These are phyloP conservation scores for Microcebus ravelobensis DNA, from an alignment of 2,113 vertebrate species.

Conservation along the genomic window DNA sequence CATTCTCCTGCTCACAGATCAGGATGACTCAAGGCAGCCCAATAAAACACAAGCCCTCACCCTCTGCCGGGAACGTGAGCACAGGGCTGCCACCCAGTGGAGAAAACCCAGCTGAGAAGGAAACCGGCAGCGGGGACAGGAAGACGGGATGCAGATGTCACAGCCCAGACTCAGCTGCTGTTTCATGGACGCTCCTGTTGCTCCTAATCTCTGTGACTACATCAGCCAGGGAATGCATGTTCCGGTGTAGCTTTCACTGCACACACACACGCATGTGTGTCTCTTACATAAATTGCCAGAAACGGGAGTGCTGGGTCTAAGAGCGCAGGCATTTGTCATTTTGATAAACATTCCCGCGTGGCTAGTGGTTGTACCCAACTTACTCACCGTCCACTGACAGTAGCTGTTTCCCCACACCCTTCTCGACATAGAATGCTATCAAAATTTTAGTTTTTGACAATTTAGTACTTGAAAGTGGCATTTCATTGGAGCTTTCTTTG, in stretches of 20 bases:
- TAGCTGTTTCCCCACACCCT: not conserved
- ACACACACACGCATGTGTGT: rapidly evolving
- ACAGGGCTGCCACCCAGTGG: not conserved
- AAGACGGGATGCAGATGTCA: rapidly evolving
- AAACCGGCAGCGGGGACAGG: not conserved
- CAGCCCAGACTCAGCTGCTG: rapidly evolving
- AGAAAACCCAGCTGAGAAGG: not conserved
- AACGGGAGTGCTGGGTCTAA: too few relatives aligned
- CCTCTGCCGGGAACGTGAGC: not conserved
- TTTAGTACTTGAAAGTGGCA: not conserved
- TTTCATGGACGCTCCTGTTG: not conserved
- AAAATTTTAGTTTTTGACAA: not conserved
- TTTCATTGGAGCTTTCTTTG: not conserved
- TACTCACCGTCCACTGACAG: rapidly evolving
- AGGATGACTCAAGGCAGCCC: not conserved
- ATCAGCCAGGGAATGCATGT: rapidly evolving
- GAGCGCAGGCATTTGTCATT: not conserved
- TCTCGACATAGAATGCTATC: rapidly evolving
- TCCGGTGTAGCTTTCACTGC: too few relatives aligned
- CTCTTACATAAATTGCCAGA: not conserved
- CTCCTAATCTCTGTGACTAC: not conserved
- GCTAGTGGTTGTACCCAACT: not conserved
- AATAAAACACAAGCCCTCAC: not conserved
- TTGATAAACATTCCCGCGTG: not conserved
- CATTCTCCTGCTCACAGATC: not conserved